Evolutionary conservation across 2,888 invertebrate genomes (phyloP).

Genomic region (Stenotaenia linearis): DNA sequence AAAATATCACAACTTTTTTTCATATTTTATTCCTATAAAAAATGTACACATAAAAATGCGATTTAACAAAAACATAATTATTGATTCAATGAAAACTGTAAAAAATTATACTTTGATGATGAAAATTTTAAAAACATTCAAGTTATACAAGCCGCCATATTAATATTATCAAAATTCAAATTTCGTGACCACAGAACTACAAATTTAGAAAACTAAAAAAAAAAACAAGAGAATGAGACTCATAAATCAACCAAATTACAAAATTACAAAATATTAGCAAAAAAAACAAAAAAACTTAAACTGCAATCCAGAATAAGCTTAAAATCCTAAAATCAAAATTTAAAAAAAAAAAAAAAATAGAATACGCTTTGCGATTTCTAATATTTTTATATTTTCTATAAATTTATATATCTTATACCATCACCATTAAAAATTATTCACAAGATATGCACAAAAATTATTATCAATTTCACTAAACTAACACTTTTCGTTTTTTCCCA

Average conservation of each 20-base stretch:
- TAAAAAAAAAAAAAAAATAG: background rate
- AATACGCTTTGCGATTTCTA: background rate
- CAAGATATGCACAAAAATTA: background rate
- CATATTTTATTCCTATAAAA: background rate
- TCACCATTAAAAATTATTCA: background rate
- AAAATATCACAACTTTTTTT: background rate
- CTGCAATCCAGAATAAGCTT: no score
- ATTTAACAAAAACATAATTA: background rate
- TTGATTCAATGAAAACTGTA: background rate
- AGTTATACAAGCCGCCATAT: background rate
- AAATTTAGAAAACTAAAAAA: background rate
- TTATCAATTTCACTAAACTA: background rate
- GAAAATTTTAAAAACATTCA: background rate
- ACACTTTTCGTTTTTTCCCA: background rate
- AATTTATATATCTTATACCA: background rate
- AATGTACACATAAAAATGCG: background rate
- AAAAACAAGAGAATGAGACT: background rate
- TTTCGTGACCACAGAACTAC: background rate
- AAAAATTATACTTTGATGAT: background rate
- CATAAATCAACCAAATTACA: background rate
- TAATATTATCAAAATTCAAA: background rate
- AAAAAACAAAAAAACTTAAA: background rate
- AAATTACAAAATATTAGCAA: background rate
- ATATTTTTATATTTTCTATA: background rate
- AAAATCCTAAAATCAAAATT: background rate